These are phyloP conservation scores for Hybos culiciformis DNA, from an alignment of 2,888 invertebrate species.

Conservation along the genomic window DNA sequence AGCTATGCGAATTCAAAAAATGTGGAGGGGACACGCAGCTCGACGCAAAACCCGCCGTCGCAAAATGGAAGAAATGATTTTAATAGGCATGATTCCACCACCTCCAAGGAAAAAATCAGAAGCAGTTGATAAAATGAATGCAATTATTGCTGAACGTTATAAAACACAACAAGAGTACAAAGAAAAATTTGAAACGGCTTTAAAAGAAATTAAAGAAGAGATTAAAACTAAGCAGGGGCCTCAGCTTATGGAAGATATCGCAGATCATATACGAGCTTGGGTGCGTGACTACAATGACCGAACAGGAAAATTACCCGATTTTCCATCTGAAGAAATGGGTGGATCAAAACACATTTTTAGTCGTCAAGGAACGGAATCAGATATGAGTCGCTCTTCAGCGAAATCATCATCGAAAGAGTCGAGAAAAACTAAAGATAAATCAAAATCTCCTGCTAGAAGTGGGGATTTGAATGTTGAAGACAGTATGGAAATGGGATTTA, in stretches of 20 bases:
- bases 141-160: constrained; percentile 42
- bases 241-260: constrained; percentile 71
- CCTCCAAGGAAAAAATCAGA: constrained; percentile 30
- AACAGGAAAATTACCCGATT: constrained; percentile 78
- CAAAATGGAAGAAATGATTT: constrained; percentile 70
- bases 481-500: constrained; percentile 44
- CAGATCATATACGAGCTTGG: constrained; percentile 78
- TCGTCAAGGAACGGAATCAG: constrained; percentile 67
- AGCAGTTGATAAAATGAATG: constrained; percentile 25
- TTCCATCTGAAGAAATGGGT: constrained; percentile 82
- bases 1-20: constrained; percentile 74
- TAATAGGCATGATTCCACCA: constrained; percentile 68
- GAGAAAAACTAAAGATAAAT: constrained; percentile 62
- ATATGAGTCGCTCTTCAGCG: constrained; percentile 64
- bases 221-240: constrained; percentile 58
- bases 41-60: constrained; percentile 53
- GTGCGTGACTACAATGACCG: constrained; percentile 67
- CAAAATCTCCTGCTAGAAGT: constrained; percentile 40
- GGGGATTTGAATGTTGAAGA: constrained; percentile 44
- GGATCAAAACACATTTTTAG: constrained; percentile 76
- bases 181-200: constrained; percentile 53
- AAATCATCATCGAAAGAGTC: constrained; percentile 65
- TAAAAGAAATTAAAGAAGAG: constrained; percentile 46
- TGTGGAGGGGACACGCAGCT: constrained; percentile 70
- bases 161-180: constrained; percentile 52